phyloP scores from a whole-genome alignment of 2,888 invertebrate species.

The Heliothis peltigera region DNA sequence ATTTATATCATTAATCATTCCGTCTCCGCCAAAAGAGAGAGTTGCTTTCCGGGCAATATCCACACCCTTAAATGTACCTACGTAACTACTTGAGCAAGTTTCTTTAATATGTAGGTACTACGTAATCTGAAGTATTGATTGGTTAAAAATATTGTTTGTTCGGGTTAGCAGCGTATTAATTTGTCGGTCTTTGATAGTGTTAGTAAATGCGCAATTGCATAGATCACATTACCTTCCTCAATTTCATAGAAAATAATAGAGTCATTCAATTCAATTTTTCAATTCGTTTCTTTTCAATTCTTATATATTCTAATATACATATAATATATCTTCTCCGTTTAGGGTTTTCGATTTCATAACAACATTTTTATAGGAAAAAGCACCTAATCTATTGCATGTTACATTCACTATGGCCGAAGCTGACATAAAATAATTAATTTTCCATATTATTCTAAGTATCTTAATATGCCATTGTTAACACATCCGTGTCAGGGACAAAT shows the following conservation, averaged over 20 bases:
- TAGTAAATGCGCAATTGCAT: conserved; percentile 6
- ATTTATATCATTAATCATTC: conserved; percentile 16
- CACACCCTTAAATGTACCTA: conserved; percentile 23
- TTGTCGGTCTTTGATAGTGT: conserved; percentile 16
- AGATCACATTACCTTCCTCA: not conserved
- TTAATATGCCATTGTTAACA: conserved; percentile 25
- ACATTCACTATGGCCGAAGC: not conserved
- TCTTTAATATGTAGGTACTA: conserved; percentile 1
- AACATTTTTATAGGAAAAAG: too few species aligned
- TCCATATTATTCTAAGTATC: conserved; percentile 39
- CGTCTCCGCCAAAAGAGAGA: conserved; percentile 29
- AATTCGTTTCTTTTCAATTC: too few species aligned
- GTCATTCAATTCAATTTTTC: too few species aligned
- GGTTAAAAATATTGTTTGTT: conserved; percentile 12
- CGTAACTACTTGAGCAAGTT: conserved; percentile 25
- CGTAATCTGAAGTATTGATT: not conserved
- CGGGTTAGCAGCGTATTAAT: conserved; percentile 10
- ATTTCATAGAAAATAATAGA: too few species aligned
- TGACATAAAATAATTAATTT: conserved; percentile 28
- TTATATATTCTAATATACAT: too few species aligned
- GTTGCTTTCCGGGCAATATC: conserved; percentile 33
- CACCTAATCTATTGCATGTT: too few species aligned
- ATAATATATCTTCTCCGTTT: too few species aligned
- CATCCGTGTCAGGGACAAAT: conserved; percentile 46
- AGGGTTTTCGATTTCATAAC: too few species aligned